Evolutionary conservation across 2,888 invertebrate genomes (phyloP), one percentile per base, ranked within the genome.

Genomic region (Dryadula phaetusa): DNA sequence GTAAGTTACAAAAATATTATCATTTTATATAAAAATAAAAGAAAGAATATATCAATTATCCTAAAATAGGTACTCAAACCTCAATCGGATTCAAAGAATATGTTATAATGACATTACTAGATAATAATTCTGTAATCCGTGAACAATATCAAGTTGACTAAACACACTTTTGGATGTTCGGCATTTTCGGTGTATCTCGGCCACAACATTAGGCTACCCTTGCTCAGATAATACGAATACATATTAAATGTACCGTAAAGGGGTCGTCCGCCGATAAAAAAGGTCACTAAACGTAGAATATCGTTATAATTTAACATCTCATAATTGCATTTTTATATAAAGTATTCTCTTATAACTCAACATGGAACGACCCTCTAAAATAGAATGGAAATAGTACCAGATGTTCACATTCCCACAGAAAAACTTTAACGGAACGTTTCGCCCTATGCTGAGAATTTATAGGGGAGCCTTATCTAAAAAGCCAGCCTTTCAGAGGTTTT

Each of bases 391-490:
- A 84, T 81, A 78, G 82, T 77, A 77, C 81, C 88, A 88, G 85
- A 84, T 88, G 90, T 79, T 84, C 83, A 71, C 82, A 82, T 87
- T 87, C 85, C 82, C 87, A 84, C 81, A 80, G 84, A 87, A 90
- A 88, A 90, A 90, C 84, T 88, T 88, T 79, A 80, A 81, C 82
- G 79, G 81, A 87, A 84, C 85, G 82, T 67, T 84, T 84, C 85
- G 84, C 81, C 83, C 82, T 79, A 83, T 83, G 81, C 82, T 84
- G 84, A 78, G 87, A 90, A 90, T 90, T 87, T 88, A 87, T 89
- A 89, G 87, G 87, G 84, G 87, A 84, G 83, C 87, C 86, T 90
- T 90, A 90, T 90, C 90, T 90, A 90, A 91, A 91, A 92, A 89
- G 92, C 84, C 87, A 86, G 88, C 87, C 85, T 90, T 90, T 91